These are phyloP conservation scores for Synaphobranchus kaupii DNA, from an alignment of 2,797 vertebrate genomes.

Conservation along the genomic window DNA sequence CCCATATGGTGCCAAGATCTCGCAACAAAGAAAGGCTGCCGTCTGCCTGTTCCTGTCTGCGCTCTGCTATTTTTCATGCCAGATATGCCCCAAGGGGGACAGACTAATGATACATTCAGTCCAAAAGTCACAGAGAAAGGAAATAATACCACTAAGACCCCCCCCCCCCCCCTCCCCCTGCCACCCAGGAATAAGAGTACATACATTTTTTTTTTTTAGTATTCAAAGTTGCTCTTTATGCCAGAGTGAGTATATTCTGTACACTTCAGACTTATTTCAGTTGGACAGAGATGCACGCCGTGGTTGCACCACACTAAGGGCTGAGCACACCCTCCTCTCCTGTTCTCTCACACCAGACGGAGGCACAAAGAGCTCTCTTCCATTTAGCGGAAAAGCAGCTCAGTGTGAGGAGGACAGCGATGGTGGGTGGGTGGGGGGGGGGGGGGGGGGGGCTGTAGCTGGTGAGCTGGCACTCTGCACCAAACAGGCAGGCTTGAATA, in stretches of 20 bases:
- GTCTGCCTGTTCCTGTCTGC: not conserved
- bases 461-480: not conserved
- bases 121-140: slow-evolving; percentile 17
- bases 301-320: not conserved
- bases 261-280: slow-evolving; percentile 4
- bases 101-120: slow-evolving; percentile 12
- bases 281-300: not conserved
- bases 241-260: not conserved
- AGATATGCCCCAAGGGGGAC: not conserved
- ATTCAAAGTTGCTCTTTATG: slow-evolving; percentile 1
- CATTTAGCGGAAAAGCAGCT: not conserved
- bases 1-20: not conserved
- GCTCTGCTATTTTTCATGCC: not conserved
- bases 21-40: not conserved
- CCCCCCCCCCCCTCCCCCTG: not conserved
- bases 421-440: too few species aligned
- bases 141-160: not conserved
- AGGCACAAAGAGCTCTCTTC: not conserved
- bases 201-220: not conserved
- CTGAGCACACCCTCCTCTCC: not conserved
- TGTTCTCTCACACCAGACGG: not conserved
- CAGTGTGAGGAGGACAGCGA: not conserved
- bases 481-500: not conserved
- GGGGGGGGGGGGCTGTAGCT: not conserved
- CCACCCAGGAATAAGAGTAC: not conserved